A percentile compares a stretch with the other conserved stretches of the same genome.
phyloP scores from a whole-genome alignment of 2,113 vertebrate species.

The Amphiprion ocellaris region DNA sequence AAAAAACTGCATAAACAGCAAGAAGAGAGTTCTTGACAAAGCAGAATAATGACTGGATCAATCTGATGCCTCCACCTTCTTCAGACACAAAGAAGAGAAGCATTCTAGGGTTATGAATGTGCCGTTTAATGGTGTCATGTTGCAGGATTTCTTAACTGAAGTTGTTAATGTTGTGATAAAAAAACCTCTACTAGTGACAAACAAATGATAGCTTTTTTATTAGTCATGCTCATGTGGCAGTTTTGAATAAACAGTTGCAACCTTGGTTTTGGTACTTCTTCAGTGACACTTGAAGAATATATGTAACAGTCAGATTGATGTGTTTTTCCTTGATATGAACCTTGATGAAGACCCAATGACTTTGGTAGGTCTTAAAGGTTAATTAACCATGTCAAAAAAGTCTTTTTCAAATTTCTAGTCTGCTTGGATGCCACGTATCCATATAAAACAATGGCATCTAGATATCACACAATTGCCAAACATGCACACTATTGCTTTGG shows the following conservation, averaged over 20 bases:
- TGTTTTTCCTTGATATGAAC: neutral
- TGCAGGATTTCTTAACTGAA: neutral
- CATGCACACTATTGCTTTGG: too few relatives aligned
- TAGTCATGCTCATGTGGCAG: neutral
- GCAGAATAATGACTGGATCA: slow-evolving; percentile 13
- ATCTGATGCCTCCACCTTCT: slow-evolving; percentile 7
- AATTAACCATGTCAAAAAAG: neutral
- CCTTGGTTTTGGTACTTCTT: neutral
- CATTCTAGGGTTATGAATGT: neutral
- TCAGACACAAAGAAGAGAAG: slow-evolving; percentile 3
- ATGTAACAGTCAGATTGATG: neutral
- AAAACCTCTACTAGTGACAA: neutral
- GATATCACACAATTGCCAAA: too few relatives aligned
- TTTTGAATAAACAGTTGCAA: neutral
- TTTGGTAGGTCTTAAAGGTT: neutral
- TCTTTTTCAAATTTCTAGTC: neutral
- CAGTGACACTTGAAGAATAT: neutral
- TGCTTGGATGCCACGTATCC: too few relatives aligned
- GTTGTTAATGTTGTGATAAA: neutral
- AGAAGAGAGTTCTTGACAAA: neutral
- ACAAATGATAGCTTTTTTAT: neutral
- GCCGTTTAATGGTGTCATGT: slow-evolving; percentile 13
- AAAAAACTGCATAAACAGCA: neutral
- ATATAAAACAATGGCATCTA: too few relatives aligned
- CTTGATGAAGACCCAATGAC: neutral